A percentile compares a stretch with the other conserved stretches of the same genome.
Conservation (phyloP, 2,113 vertebrate species). For the Emydura subglobosa region DNA sequence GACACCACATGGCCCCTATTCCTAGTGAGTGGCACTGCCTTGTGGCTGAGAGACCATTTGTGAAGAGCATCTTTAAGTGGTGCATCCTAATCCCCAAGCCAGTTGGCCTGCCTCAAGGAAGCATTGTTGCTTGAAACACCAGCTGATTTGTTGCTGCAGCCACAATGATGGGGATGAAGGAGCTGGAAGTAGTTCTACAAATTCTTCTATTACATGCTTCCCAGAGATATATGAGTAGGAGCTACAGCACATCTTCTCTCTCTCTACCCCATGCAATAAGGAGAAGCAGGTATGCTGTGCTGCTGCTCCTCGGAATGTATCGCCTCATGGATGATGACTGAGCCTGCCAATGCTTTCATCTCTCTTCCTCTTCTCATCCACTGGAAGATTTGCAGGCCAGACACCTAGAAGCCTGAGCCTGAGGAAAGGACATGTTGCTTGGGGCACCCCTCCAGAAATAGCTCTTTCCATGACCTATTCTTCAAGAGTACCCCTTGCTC, state of each 20-base stretch:
- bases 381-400: neutral
- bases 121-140: neutral
- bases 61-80: neutral
- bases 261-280: fast-evolving
- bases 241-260: neutral
- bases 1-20: fast-evolving
- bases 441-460: neutral
- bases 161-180: neutral
- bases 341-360: neutral
- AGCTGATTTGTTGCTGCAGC: neutral
- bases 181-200: neutral
- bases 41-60: neutral
- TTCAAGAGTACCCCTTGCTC: neutral
- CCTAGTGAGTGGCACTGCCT: neutral
- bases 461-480: neutral
- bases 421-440: neutral
- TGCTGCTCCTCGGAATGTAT: neutral
- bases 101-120: neutral
- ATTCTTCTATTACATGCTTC: neutral
- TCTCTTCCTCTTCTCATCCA: neutral
- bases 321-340: neutral
- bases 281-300: neutral
- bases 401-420: neutral
- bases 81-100: neutral
- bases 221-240: neutral